These are phyloP conservation scores for Malurus cyaneus DNA, from an alignment of 2,113 vertebrate genomes.

Conservation along the genomic window DNA sequence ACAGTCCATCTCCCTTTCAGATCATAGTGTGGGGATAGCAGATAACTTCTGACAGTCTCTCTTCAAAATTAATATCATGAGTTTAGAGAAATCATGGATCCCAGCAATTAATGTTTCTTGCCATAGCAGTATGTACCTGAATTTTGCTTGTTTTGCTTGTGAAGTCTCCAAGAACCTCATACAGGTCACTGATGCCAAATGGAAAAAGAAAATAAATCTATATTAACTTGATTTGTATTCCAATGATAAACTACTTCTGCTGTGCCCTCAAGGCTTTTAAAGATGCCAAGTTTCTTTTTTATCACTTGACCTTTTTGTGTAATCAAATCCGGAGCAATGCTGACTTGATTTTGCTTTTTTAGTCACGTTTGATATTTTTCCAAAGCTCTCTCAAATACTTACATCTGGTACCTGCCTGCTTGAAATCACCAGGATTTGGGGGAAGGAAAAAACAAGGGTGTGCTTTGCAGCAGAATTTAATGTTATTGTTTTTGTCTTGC, in stretches of 20 bases:
- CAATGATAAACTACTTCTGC: neutral
- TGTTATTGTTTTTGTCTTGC: neutral
- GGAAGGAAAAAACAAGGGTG: neutral
- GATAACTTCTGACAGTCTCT: neutral
- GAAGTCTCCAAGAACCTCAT: neutral
- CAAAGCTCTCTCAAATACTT: neutral
- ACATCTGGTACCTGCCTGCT: neutral
- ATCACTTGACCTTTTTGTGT: constrained; percentile 27
- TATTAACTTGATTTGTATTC: neutral
- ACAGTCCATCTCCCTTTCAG: neutral
- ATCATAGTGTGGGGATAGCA: neutral
- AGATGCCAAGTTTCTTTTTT: constrained; percentile 35
- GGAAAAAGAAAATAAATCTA: neutral
- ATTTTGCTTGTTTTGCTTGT: neutral
- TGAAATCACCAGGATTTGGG: neutral
- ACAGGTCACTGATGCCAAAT: neutral
- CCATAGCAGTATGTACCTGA: no score
- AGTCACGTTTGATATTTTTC: neutral
- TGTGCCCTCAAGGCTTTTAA: neutral
- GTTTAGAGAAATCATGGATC: neutral
- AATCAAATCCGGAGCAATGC: neutral
- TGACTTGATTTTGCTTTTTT: neutral
- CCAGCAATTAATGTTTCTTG: neutral
- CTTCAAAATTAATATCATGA: neutral
- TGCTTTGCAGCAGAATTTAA: neutral